phyloP scores from a whole-genome alignment of 2,113 vertebrate genomes.

The Cygnus buccinator region DNA sequence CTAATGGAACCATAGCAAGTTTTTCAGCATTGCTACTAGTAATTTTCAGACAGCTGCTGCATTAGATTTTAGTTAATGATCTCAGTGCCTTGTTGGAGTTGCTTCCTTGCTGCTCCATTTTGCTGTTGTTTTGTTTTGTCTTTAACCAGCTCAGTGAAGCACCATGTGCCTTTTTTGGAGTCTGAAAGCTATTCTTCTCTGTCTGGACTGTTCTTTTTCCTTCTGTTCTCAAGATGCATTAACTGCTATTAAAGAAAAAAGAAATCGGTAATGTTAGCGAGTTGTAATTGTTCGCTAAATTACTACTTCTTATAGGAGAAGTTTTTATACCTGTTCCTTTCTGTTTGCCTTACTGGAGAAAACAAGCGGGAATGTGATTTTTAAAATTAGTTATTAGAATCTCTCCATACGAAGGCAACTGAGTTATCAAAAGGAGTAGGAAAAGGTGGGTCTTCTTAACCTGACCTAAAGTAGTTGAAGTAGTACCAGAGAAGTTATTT shows the following conservation, averaged over 20 bases:
- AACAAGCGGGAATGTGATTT: neutral
- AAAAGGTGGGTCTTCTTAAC: rapidly evolving
- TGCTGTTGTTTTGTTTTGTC: neutral
- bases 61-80: conserved; percentile 66
- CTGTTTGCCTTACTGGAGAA: neutral
- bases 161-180: conserved; percentile 49
- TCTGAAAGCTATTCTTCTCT: conserved; percentile 65
- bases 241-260: neutral
- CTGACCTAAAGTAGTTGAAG: neutral
- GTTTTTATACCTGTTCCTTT: neutral
- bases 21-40: conserved; percentile 54
- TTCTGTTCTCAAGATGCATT: conserved; percentile 55
- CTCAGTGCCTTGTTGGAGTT: conserved; percentile 56
- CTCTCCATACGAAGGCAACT: neutral
- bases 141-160: conserved; percentile 21
- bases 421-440: neutral
- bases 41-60: conserved; percentile 68
- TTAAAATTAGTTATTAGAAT: neutral
- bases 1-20: conserved; percentile 34
- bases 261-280: neutral
- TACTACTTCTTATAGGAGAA: neutral
- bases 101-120: conserved; percentile 24
- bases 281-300: neutral
- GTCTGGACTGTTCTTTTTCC: conserved; percentile 10
- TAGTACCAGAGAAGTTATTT: neutral